Conservation (phyloP, 2,797 vertebrate species). For the Ctenopoma kingsleyae region DNA sequence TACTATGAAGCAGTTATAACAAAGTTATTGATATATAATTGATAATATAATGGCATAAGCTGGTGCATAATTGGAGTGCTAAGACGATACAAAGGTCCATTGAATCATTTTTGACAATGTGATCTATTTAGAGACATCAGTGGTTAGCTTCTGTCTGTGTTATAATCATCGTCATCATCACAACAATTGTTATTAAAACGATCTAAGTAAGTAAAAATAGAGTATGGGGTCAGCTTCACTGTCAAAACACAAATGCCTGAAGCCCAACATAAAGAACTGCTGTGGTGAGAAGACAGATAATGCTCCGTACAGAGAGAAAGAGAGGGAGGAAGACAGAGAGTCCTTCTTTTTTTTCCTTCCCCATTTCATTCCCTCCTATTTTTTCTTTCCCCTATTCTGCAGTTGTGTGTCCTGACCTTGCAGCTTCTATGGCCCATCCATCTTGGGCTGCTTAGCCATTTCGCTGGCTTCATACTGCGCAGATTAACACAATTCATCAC, state of each 20-base stretch:
- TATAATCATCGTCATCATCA: neutral
- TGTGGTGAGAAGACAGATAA: slow-evolving; percentile 60
- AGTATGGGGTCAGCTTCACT: slow-evolving; percentile 25
- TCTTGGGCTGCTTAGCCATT: slow-evolving; percentile 99
- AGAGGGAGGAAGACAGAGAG: slow-evolving; percentile 34
- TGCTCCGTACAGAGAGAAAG: slow-evolving; percentile 38
- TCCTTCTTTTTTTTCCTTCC: slow-evolving; percentile 62
- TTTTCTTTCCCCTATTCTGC: slow-evolving; percentile 89
- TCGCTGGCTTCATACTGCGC: slow-evolving; percentile 99
- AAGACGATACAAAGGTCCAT: neutral
- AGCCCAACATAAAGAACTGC: slow-evolving; percentile 67
- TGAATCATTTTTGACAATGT: slow-evolving; percentile 1
- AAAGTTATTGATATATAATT: neutral
- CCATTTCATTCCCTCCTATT: slow-evolving; percentile 83
- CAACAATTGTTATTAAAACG: slow-evolving; percentile 16
- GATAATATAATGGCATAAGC: neutral
- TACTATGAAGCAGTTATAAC: no score
- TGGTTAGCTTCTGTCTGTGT: slow-evolving; percentile 4
- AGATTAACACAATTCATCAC: slow-evolving; percentile 99
- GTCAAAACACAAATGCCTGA: slow-evolving; percentile 49
- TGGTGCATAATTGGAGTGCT: neutral
- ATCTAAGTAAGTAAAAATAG: slow-evolving; percentile 27
- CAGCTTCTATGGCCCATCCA: slow-evolving; percentile 99
- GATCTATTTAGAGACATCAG: neutral
- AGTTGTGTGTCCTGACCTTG: slow-evolving; percentile 99